A percentile compares a stretch with the other conserved stretches of the same genome.
Conservation (phyloP, 2,797 vertebrate species). For the Vipera ursinii region DNA sequence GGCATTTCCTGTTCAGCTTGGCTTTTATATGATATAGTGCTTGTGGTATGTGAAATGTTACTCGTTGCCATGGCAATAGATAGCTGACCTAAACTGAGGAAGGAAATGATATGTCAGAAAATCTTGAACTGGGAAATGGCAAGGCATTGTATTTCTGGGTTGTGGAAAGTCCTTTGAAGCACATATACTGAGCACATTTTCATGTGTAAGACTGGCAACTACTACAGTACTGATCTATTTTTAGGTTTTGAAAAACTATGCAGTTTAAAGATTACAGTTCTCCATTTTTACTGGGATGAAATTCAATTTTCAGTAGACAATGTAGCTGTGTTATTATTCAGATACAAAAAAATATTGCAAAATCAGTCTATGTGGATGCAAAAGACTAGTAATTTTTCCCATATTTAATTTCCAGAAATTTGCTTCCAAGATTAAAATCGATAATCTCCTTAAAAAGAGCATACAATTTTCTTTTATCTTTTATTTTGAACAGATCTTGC, state of each 20-base stretch:
- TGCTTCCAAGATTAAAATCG: neutral
- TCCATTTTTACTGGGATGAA: constrained; percentile 6
- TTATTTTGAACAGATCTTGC: neutral
- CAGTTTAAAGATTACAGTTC: constrained; percentile 19
- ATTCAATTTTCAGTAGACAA: constrained; percentile 9
- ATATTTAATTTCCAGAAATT: neutral
- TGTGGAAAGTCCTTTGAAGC: constrained; percentile 16
- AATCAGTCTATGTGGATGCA: neutral
- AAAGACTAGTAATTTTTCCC: rapidly evolving
- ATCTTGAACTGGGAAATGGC: constrained; percentile 52
- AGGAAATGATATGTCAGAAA: constrained; percentile 45
- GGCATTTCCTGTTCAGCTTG: constrained; percentile 66
- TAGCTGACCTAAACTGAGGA: constrained; percentile 58
- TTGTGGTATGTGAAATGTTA: constrained; percentile 65
- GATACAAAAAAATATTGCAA: rapidly evolving
- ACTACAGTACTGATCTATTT: constrained; percentile 9
- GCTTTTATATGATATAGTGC: constrained; percentile 52
- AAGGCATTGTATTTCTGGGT: constrained; percentile 8
- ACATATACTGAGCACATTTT: neutral
- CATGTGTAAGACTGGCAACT: constrained; percentile 20
- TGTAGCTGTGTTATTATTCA: constrained; percentile 17
- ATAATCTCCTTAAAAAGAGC: constrained; percentile 17
- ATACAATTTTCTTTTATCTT: neutral
- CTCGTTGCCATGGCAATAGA: constrained; percentile 73
- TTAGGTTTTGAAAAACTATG: constrained; percentile 35